A percentile compares a stretch with the other conserved stretches of the same genome.
These are phyloP conservation scores for Drosophila limbata DNA, from an alignment of 2,888 invertebrate genomes.

Conservation along the genomic window DNA sequence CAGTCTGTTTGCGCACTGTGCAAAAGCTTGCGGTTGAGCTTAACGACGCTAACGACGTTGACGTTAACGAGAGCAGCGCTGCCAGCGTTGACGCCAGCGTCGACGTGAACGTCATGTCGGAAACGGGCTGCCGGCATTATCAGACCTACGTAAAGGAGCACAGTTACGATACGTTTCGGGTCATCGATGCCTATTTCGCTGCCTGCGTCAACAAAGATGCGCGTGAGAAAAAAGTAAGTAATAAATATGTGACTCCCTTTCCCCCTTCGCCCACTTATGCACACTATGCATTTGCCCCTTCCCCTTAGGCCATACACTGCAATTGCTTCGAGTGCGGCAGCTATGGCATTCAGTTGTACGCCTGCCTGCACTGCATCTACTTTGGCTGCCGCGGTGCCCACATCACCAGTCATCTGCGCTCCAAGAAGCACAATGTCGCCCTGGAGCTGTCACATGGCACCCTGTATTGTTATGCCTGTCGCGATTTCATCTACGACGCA, in stretches of 20 bases:
- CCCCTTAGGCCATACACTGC: constrained; percentile 90
- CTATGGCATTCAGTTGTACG: constrained; percentile 92
- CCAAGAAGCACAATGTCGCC: constrained; percentile 93
- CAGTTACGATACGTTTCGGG: constrained; percentile 85
- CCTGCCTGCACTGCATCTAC: constrained; percentile 95
- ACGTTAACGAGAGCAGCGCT: constrained; percentile 15
- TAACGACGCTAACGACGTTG: constrained; percentile 36
- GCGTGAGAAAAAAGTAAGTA: constrained; percentile 91
- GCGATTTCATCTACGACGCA: constrained; percentile 96
- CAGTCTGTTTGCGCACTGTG: constrained; percentile 17
- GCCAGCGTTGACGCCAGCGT: constrained; percentile 24
- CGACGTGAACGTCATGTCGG: constrained; percentile 75
- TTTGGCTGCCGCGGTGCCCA: constrained; percentile 96
- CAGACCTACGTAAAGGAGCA: constrained; percentile 84
- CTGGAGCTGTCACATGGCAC: constrained; percentile 95
- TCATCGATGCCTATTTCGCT: constrained; percentile 95
- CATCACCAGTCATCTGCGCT: constrained; percentile 93
- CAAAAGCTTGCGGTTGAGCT: constrained; percentile 52
- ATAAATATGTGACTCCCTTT: not conserved
- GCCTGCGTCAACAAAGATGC: constrained; percentile 92
- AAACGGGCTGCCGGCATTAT: constrained; percentile 84
- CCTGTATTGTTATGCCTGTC: constrained; percentile 95
- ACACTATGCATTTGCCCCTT: not conserved
- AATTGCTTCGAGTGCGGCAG: constrained; percentile 93
- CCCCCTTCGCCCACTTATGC: not conserved